Evolutionary conservation across 2,888 invertebrate species (phyloP), one percentile per base, ranked within the genome.

Genomic region (Tortricodes alternella): DNA sequence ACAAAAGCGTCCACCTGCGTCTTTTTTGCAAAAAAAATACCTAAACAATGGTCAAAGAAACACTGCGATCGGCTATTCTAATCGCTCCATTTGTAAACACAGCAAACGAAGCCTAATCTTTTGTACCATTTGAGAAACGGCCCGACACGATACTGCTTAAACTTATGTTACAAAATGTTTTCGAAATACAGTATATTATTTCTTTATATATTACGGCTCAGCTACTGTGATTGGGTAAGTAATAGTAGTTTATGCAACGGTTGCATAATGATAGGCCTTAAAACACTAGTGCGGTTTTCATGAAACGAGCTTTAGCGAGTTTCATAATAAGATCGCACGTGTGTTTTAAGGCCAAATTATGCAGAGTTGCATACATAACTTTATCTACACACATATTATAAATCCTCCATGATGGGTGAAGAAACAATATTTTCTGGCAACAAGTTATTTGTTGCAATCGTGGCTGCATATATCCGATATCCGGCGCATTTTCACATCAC

Each of bases 81-180:
- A 73, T 71, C 74, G 71, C 57, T 51, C 44, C 64, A 62, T 71
- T 74, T 63, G 68, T 73, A 80, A 78, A 80, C 74, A 63, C 39
- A 15, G 9, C 8, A 46, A 46, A 59, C 53, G 41, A 53, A 46
- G 49, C 39, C 48, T 61, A 63, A 56, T 63, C 69, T 59, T 57
- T 60, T 60, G 57, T 63, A 60, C 61, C 62, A 57, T 48, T 56
- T 39, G 21, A 16, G 52, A 64, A 62, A 53, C 55, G 63, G 61
- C 56, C 35, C 53, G 48, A 56, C 38, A 23, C 46, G 46, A 50
- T 44, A 39, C 46, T 49, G 49, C 50, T 51, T 64, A 52, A 46
- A 43, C n/a, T 15, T 43, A 44, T n/a, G 27, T 16, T 18, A 6
- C 37, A 64, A 67, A 53, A 68, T 78, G 74, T 65, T 67, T 60